A percentile compares a stretch with the other conserved stretches of the same genome.
Evolutionary conservation across 2,113 vertebrate genomes (phyloP).

Genomic region (Furnarius figulus): DNA sequence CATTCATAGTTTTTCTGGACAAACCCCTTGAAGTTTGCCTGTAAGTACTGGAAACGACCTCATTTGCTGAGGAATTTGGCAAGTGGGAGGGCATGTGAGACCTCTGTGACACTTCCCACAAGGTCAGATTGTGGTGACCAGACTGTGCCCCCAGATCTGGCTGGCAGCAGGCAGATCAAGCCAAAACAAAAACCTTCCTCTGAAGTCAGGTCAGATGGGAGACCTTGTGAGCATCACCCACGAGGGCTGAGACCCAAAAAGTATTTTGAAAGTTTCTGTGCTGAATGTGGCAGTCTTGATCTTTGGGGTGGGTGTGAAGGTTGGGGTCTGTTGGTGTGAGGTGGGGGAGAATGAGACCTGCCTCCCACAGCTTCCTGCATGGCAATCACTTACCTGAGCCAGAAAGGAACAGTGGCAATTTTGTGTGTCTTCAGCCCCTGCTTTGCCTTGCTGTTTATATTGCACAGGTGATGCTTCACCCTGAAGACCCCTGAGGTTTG

Average conservation of each 20-base stretch:
- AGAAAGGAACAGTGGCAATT: not conserved
- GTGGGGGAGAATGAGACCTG: not conserved
- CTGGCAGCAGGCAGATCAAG: accelerated
- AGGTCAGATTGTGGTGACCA: not conserved
- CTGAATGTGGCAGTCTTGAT: not conserved
- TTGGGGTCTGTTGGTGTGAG: not conserved
- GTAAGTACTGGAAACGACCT: not conserved
- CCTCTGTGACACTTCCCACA: not conserved
- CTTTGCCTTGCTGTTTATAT: not conserved
- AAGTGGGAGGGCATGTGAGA: not conserved
- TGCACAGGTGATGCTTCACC: not conserved
- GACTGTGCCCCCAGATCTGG: accelerated
- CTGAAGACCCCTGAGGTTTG: not conserved
- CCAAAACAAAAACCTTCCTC: not conserved
- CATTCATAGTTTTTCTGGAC: not conserved
- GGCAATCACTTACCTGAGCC: not conserved
- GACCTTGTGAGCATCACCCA: not conserved
- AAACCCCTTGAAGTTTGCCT: not conserved
- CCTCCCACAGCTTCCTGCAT: accelerated
- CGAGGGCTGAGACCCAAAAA: not conserved
- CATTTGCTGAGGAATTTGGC: not conserved
- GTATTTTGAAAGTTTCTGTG: not conserved
- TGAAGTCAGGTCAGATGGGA: not conserved
- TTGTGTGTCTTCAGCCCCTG: not conserved
- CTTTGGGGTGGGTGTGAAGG: not conserved